These are phyloP conservation scores for Echinarachnius parma DNA, from an alignment of 53 echinoderm and acorn worm genomes.

Conservation along the genomic window DNA sequence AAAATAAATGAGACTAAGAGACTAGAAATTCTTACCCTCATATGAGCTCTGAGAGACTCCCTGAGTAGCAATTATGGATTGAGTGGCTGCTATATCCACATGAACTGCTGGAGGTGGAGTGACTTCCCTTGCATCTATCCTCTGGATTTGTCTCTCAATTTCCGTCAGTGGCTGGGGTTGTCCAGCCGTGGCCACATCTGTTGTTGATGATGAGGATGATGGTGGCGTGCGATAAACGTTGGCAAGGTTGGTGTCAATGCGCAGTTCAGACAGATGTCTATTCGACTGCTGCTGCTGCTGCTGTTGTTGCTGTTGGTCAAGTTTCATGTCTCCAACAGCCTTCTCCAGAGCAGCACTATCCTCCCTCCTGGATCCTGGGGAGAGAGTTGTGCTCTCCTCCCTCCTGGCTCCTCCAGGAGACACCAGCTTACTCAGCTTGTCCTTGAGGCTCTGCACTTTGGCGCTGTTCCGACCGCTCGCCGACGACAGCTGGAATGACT, in stretches of 20 bases:
- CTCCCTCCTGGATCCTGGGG: slow-evolving; percentile 13
- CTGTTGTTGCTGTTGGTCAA: slow-evolving; percentile 11
- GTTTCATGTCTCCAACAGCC: not conserved
- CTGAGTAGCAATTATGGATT: too few relatives aligned
- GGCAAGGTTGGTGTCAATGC: slow-evolving; percentile 24
- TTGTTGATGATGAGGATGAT: too few relatives aligned
- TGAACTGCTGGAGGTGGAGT: too few relatives aligned
- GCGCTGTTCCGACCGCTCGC: slow-evolving; percentile 44
- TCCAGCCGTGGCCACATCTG: slow-evolving; percentile 1
- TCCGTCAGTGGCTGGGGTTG: slow-evolving; percentile 31
- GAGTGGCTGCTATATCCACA: too few relatives aligned
- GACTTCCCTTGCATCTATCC: slow-evolving; percentile 2
- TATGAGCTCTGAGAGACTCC: too few relatives aligned
- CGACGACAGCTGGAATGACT: slow-evolving; percentile 34
- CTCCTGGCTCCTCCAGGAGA: slow-evolving; percentile 7
- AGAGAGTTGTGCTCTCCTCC: slow-evolving; percentile 7
- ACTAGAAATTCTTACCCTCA: too few relatives aligned
- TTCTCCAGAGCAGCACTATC: slow-evolving; percentile 1
- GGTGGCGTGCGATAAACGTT: slow-evolving; percentile 22
- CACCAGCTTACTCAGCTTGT: slow-evolving; percentile 33
- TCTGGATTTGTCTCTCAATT: slow-evolving; percentile 44
- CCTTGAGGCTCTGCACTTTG: slow-evolving; percentile 46
- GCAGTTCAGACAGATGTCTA: slow-evolving; percentile 22
- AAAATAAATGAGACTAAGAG: too few relatives aligned
- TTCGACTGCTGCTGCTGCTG: slow-evolving; percentile 8